Evolutionary conservation across 2,113 vertebrate genomes (phyloP).

Genomic region (Percopsis transmontana): DNA sequence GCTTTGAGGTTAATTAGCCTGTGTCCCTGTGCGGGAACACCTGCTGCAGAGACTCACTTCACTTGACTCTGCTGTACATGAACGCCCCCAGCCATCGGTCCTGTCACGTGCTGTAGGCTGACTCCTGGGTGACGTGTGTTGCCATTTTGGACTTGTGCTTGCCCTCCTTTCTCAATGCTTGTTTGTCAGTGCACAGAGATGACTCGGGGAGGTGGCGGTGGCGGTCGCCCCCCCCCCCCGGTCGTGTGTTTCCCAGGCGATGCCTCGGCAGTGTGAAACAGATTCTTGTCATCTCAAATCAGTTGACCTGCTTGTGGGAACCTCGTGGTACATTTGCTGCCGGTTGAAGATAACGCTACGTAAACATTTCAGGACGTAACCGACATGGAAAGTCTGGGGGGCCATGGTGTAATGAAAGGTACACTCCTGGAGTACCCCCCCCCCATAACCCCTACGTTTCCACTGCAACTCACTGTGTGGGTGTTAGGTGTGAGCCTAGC

Average conservation of each 20-base stretch:
- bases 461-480: too few species aligned
- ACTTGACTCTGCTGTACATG: slow-evolving; percentile 2
- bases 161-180: slow-evolving; percentile 8
- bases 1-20: slow-evolving; percentile 30
- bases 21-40: slow-evolving; percentile 16
- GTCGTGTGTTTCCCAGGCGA: slow-evolving; percentile 27
- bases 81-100: neutral
- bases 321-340: too few species aligned
- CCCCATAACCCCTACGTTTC: too few species aligned
- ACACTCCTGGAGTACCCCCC: too few species aligned
- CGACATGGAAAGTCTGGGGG: too few species aligned
- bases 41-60: neutral
- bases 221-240: slow-evolving; percentile 17
- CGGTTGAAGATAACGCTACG: too few species aligned
- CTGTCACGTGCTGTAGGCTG: neutral
- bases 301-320: too few species aligned
- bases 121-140: slow-evolving; percentile 16
- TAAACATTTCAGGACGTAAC: too few species aligned
- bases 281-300: slow-evolving; percentile 26
- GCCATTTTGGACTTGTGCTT: slow-evolving; percentile 4
- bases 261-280: slow-evolving; percentile 13
- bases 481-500: too few species aligned
- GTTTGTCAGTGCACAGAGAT: slow-evolving; percentile 14
- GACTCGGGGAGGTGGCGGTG: slow-evolving; percentile 14
- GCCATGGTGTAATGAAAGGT: too few species aligned